Evolutionary conservation across 2,113 vertebrate species (phyloP).

Genomic region (Crotalus viridis): DNA sequence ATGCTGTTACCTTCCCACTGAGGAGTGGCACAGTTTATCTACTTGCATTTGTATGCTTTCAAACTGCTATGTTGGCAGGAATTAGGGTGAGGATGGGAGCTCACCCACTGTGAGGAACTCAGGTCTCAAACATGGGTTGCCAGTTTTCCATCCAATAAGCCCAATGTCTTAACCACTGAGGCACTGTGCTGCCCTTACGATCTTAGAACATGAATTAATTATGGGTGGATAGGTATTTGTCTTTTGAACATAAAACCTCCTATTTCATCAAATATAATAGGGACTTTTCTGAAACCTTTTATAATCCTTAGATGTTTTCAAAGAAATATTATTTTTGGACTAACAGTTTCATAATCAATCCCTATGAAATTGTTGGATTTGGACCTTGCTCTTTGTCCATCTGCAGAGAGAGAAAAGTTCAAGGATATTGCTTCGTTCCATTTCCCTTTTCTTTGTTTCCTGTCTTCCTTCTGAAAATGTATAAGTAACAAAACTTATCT

Average conservation of each 20-base stretch:
- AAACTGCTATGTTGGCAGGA: background rate
- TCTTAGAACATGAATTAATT: slow-evolving; percentile 27
- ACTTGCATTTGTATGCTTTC: background rate
- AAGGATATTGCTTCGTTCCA: background rate
- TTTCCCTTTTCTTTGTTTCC: background rate
- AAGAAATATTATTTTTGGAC: background rate
- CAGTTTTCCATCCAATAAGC: background rate
- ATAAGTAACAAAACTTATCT: background rate
- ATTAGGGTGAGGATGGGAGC: background rate
- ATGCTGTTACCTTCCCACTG: background rate
- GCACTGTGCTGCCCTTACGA: background rate
- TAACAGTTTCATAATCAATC: slow-evolving; percentile 19
- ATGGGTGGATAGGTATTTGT: background rate
- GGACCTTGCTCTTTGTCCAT: background rate
- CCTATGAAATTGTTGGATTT: slow-evolving; percentile 35
- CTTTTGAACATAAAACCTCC: background rate
- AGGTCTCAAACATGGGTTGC: background rate
- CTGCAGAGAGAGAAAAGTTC: background rate
- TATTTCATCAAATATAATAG: background rate
- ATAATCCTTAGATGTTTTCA: slow-evolving; percentile 33
- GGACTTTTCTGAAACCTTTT: slow-evolving; percentile 17
- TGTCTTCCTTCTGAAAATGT: background rate
- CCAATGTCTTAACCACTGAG: background rate
- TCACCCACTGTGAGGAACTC: background rate
- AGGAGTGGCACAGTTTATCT: background rate